phyloP scores from a whole-genome alignment of 2,113 vertebrate species.

The Gnathochromis pfefferi region DNA sequence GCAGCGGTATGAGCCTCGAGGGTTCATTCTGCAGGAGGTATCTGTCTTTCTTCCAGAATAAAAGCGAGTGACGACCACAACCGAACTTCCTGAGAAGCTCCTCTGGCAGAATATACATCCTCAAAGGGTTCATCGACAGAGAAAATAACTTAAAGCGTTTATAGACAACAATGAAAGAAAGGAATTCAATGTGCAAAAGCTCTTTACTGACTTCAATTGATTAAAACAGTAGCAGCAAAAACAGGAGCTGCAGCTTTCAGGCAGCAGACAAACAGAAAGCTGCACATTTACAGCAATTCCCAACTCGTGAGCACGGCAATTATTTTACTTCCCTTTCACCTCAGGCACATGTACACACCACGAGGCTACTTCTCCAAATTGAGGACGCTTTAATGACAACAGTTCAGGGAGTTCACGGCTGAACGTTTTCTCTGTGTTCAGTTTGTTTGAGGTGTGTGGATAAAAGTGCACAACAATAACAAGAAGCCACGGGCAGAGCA shows the following conservation, averaged over 20 bases:
- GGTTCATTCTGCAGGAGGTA: slow-evolving; percentile 19
- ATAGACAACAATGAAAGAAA: not conserved
- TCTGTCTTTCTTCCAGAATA: slow-evolving; percentile 14
- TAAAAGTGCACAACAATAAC: not conserved
- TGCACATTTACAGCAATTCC: not conserved
- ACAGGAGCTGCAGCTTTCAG: not conserved
- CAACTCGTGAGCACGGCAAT: not conserved
- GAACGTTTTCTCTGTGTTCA: not conserved
- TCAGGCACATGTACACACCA: not conserved
- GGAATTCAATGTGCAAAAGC: not conserved
- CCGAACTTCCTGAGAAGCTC: slow-evolving; percentile 6
- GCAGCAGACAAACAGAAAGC: not conserved
- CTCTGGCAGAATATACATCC: not conserved
- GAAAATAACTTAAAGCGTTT: not conserved
- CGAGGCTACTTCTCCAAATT: slow-evolving; percentile 8
- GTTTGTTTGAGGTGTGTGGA: not conserved
- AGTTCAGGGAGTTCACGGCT: not conserved
- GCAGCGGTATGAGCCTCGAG: not conserved
- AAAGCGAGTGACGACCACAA: not conserved
- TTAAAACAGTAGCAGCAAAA: not conserved
- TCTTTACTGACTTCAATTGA: not conserved
- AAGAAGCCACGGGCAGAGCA: not conserved
- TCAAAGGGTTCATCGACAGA: not conserved
- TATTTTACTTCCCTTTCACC: slow-evolving; percentile 23
- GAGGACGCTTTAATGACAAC: not conserved